Base-by-base conservation (phyloP, 2,888 invertebrate genomes). In the Adela reaumurella region DNA sequence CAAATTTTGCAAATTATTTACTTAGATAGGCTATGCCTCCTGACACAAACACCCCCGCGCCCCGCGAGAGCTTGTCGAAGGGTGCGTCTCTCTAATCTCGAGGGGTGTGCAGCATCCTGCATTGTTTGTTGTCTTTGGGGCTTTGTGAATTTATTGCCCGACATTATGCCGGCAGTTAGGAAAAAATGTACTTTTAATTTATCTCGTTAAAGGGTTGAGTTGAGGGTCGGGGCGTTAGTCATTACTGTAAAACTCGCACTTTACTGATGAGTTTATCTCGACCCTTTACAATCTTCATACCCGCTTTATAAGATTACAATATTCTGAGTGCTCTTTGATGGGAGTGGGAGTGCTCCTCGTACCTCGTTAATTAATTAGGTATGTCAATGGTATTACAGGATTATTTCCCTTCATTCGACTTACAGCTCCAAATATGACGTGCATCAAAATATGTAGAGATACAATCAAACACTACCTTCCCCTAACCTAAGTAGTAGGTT, bases 111-210 rank as follows among this genome's bases (percentile, higher is more conserved):
- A 35, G 14, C 35, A 35, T 35, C 14, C 35, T 35, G 55, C 67
- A 62, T 62, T 64, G 71, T 66, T 74, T 74, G 76, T 74, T 74
- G 78, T 77, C 78, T 78, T 77, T 77, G 68, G 78, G 76, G 77
- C 72, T 74, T 73, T 70, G 68, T 62, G 62, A 76, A 78, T 78
- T 78, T 78, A 78, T 78, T 62, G 72, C 71, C 61, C 58, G 57
- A 62, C 70, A 73, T 77, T 77, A 77, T 62, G 62, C 67, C 65
- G 65, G 65, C 68, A 72, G 76, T 77, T 74, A 68, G 70, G 70
- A 77, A 78, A 78, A 78, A 78, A 78, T 76, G 72, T 76, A 74
- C 78, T 77, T 78, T 78, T 78, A 78, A 78, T 78, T 78, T 77
- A 76, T 78, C 77, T 77, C 74, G 76, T 77, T 78, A 78, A 78